Evolutionary conservation across 2,888 invertebrate genomes (phyloP).

Genomic region (Apocheima hispidaria): DNA sequence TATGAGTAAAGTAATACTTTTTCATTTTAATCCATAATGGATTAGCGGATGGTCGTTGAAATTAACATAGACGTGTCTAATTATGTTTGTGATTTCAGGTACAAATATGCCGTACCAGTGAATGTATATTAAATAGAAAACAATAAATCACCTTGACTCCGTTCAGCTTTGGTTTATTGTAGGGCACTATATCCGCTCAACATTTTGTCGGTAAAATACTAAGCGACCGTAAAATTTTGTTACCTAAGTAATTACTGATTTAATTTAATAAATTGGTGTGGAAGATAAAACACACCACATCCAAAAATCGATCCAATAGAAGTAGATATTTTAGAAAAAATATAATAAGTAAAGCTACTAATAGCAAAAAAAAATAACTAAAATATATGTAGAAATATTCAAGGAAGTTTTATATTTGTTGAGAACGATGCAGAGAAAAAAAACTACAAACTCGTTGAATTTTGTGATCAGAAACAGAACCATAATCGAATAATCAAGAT

Average conservation of each 20-base stretch:
- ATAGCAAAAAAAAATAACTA: no score
- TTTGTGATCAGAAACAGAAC: background rate
- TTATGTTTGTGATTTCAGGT: background rate
- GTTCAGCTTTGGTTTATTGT: slow-evolving; percentile 27
- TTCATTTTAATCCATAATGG: background rate
- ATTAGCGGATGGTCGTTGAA: background rate
- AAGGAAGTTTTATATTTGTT: background rate
- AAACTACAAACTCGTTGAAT: background rate
- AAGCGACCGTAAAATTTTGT: slow-evolving; percentile 23
- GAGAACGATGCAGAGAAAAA: background rate
- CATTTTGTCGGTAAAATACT: slow-evolving; percentile 43
- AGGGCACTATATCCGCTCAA: slow-evolving; percentile 55
- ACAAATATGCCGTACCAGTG: slow-evolving; percentile 14
- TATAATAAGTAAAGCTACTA: no score
- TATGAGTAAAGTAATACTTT: background rate
- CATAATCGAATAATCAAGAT: background rate
- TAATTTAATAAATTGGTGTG: background rate
- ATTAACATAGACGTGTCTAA: slow-evolving; percentile 3
- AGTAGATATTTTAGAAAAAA: no score
- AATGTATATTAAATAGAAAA: slow-evolving; percentile 27
- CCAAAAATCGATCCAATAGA: no score
- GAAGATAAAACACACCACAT: no score
- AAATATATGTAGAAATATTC: background rate
- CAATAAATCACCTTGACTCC: slow-evolving; percentile 44
- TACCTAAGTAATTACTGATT: background rate